phyloP scores from a whole-genome alignment of 2,888 invertebrate species.

The Emmelina monodactyla region DNA sequence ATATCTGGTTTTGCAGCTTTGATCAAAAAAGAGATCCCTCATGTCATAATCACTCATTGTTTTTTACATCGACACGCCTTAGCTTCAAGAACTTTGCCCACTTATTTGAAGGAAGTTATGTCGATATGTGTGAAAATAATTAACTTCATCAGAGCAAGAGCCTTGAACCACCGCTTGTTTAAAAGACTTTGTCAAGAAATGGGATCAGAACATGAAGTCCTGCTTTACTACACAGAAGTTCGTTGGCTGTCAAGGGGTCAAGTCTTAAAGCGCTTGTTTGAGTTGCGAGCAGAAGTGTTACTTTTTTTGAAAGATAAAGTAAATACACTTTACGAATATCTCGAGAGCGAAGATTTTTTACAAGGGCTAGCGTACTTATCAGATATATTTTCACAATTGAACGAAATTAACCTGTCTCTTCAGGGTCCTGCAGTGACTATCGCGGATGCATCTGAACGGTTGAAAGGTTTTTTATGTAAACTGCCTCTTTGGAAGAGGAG shows the following conservation, averaged over 20 bases:
- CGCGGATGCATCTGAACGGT: too few species aligned
- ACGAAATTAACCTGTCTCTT: constrained; percentile 10
- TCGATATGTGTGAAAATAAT: constrained; percentile 14
- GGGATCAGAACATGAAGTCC: constrained; percentile 14
- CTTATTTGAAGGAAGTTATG: constrained; percentile 15
- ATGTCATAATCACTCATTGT: constrained; percentile 16
- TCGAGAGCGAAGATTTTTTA: constrained; percentile 6
- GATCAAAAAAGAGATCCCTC: constrained; percentile 15
- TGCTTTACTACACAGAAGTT: constrained; percentile 16
- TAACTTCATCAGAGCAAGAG: constrained; percentile 16
- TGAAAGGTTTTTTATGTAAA: too few species aligned
- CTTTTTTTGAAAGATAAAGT: constrained; percentile 14
- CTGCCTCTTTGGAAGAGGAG: too few species aligned
- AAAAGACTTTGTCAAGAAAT: constrained; percentile 19
- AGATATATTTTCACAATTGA: constrained; percentile 9
- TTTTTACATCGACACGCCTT: constrained; percentile 15
- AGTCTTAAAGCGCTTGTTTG: constrained; percentile 18
- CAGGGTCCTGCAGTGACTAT: too few species aligned
- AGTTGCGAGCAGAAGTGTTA: constrained; percentile 13
- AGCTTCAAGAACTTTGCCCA: constrained; percentile 13
- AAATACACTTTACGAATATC: constrained; percentile 7
- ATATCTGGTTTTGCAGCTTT: constrained; percentile 14
- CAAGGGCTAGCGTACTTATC: constrained; percentile 8
- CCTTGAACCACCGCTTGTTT: constrained; percentile 18
- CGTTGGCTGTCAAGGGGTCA: constrained; percentile 19